These are phyloP conservation scores for Carassius auratus DNA, from an alignment of 2,113 vertebrate species.

Conservation along the genomic window DNA sequence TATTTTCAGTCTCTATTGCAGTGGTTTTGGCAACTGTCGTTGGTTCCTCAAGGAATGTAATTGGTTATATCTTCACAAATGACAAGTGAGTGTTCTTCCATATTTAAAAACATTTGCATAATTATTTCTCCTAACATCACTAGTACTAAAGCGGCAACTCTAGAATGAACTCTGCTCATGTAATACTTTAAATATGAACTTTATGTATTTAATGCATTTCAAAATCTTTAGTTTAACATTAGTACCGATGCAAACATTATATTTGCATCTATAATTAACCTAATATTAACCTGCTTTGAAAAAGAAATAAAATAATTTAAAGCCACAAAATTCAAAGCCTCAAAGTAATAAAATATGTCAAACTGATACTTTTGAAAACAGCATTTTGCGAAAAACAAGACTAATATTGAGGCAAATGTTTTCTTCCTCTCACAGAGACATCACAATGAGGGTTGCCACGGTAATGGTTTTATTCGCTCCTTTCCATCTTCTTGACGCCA, in stretches of 20 bases:
- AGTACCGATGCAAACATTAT: background rate
- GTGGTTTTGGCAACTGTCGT: constrained; percentile 73
- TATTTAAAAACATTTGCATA: background rate
- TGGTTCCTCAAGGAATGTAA: constrained; percentile 74
- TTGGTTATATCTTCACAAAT: constrained; percentile 82
- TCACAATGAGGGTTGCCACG: constrained; percentile 64
- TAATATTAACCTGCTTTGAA: background rate
- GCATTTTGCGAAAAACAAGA: background rate
- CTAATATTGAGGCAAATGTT: background rate
- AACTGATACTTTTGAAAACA: background rate
- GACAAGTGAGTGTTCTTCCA: constrained; percentile 79
- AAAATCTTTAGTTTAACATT: constrained; percentile 20
- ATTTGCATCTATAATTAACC: background rate
- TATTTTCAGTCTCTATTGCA: constrained; percentile 73
- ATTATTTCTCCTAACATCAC: background rate
- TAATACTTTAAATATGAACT: background rate
- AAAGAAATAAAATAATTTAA: background rate
- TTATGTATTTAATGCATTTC: background rate
- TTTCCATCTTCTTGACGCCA: constrained; percentile 68
- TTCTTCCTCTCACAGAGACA: constrained; percentile 64
- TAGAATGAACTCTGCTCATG: constrained; percentile 28
- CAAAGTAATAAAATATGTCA: background rate
- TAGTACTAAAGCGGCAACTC: background rate
- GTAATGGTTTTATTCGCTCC: constrained; percentile 68
- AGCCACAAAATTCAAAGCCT: background rate